Evolutionary conservation across 2,888 invertebrate species (phyloP).

Genomic region (Parnassius orleans): DNA sequence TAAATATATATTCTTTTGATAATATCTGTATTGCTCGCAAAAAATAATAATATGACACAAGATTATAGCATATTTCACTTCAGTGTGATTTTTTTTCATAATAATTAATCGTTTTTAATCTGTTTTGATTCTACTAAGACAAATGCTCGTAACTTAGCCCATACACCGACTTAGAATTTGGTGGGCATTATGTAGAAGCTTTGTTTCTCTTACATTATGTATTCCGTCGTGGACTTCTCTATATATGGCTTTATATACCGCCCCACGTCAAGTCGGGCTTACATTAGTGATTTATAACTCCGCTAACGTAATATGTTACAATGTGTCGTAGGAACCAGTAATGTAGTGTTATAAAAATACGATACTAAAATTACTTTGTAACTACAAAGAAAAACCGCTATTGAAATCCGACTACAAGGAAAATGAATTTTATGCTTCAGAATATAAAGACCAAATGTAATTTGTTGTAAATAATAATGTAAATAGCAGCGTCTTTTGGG

Average conservation of each 20-base stretch:
- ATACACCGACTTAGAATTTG: slow-evolving; percentile 64
- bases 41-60: too few relatives aligned
- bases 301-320: slow-evolving; percentile 20
- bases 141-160: slow-evolving; percentile 39
- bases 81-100: too few relatives aligned
- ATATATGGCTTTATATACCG: slow-evolving; percentile 36
- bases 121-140: too few relatives aligned
- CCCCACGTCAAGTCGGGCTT: slow-evolving; percentile 30
- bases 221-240: slow-evolving; percentile 62
- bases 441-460: too few relatives aligned
- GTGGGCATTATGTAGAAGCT: slow-evolving; percentile 72
- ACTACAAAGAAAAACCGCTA: not conserved
- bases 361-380: slow-evolving; percentile 16
- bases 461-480: too few relatives aligned
- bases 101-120: too few relatives aligned
- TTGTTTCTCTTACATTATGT: slow-evolving; percentile 71
- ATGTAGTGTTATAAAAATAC: slow-evolving; percentile 14
- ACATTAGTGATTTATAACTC: slow-evolving; percentile 32
- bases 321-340: slow-evolving; percentile 6
- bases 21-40: too few relatives aligned
- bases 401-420: not conserved
- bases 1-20: too few relatives aligned
- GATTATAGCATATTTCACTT: too few relatives aligned
- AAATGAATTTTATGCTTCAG: not conserved
- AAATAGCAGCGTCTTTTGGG: too few relatives aligned